Conservation (phyloP, 2,797 vertebrate species). For the Chelon labrosus region DNA sequence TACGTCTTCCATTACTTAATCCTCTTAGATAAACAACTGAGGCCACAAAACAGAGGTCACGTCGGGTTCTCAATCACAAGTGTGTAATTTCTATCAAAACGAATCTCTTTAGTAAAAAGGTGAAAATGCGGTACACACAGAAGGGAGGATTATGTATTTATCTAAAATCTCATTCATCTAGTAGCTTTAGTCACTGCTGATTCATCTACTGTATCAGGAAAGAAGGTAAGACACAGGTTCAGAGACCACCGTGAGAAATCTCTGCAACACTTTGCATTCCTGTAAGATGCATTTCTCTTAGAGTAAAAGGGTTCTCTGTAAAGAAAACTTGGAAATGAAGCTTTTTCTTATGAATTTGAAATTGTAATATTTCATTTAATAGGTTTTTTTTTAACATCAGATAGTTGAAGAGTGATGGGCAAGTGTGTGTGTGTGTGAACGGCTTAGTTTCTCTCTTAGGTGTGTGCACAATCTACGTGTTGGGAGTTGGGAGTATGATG, state of each 20-base stretch:
- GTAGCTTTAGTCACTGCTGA: not conserved
- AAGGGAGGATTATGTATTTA: not conserved
- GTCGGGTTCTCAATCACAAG: not conserved
- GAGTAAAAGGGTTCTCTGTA: no score
- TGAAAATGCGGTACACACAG: not conserved
- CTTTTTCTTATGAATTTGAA: not conserved
- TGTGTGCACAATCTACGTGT: not conserved
- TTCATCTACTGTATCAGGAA: slow-evolving; percentile 9
- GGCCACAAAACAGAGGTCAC: no score
- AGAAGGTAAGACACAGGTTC: not conserved
- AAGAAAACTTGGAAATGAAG: not conserved
- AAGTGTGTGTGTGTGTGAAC: slow-evolving; percentile 19
- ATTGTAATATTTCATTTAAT: not conserved
- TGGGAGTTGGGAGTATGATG: not conserved
- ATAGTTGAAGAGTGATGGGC: no score
- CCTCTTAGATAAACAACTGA: not conserved
- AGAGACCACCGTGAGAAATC: no score
- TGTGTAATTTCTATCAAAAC: not conserved
- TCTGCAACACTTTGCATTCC: no score
- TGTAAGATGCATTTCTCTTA: not conserved
- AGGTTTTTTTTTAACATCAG: no score
- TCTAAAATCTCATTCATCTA: not conserved
- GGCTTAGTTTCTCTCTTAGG: slow-evolving; percentile 17
- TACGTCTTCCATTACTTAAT: not conserved
- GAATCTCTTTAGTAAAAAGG: not conserved